Evolutionary conservation across 2,888 invertebrate genomes (phyloP).

Genomic region (Plusia festucae): DNA sequence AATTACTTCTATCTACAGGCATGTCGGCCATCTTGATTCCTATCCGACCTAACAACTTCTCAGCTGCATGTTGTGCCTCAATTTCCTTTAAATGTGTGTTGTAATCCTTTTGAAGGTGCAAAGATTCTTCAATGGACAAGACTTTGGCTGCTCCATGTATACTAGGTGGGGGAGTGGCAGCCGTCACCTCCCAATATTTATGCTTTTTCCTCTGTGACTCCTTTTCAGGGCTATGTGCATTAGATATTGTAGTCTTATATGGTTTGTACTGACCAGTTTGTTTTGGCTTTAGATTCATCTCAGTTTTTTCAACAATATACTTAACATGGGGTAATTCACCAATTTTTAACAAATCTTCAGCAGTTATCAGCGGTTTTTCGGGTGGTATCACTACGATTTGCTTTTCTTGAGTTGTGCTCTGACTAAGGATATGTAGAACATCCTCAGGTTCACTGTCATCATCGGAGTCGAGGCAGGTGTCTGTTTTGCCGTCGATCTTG

Average conservation of each 20-base stretch:
- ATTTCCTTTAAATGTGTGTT: slow-evolving; percentile 82
- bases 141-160: slow-evolving; percentile 87
- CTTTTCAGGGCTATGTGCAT: slow-evolving; percentile 88
- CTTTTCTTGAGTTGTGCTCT: slow-evolving; percentile 85
- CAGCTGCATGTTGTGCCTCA: slow-evolving; percentile 89
- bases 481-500: slow-evolving; percentile 71
- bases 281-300: slow-evolving; percentile 75
- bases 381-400: slow-evolving; percentile 80
- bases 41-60: slow-evolving; percentile 81
- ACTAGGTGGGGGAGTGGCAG: slow-evolving; percentile 90
- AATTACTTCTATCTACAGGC: slow-evolving; percentile 71
- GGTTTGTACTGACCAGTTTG: slow-evolving; percentile 87
- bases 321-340: slow-evolving; percentile 85
- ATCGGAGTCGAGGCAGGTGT: slow-evolving; percentile 86
- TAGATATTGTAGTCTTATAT: slow-evolving; percentile 87
- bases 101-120: slow-evolving; percentile 88
- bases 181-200: slow-evolving; percentile 90
- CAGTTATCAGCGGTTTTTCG: slow-evolving; percentile 85
- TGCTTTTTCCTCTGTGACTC: slow-evolving; percentile 85
- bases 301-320: slow-evolving; percentile 87
- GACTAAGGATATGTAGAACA: slow-evolving; percentile 89
- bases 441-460: slow-evolving; percentile 90
- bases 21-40: slow-evolving; percentile 78
- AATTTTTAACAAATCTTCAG: slow-evolving; percentile 85
- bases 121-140: slow-evolving; percentile 88